These are phyloP conservation scores for Phrynosoma platyrhinos DNA, from an alignment of 2,113 vertebrate species.

Conservation along the genomic window DNA sequence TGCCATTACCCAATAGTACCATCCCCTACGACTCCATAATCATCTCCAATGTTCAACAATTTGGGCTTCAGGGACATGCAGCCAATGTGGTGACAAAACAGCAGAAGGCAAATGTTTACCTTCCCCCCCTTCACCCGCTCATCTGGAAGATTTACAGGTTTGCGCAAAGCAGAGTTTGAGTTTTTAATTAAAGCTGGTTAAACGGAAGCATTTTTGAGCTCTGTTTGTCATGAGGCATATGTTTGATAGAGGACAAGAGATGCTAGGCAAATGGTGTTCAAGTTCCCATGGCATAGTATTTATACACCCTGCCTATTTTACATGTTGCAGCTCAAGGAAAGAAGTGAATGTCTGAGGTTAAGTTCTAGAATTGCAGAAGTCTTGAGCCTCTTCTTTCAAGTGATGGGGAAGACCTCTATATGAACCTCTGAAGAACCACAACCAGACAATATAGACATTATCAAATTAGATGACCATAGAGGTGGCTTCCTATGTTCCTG, in stretches of 20 bases:
- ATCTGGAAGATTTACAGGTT: constrained; percentile 21
- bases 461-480: no score
- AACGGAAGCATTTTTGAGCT: constrained; percentile 20
- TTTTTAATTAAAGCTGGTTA: constrained; percentile 35
- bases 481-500: no score
- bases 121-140: not conserved
- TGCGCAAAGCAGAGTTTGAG: constrained; percentile 13
- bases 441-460: not conserved
- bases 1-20: no score
- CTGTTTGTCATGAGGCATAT: constrained; percentile 21
- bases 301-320: not conserved
- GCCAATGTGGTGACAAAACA: not conserved
- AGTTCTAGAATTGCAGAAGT: not conserved
- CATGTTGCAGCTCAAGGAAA: not conserved
- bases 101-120: constrained; percentile 36
- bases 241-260: not conserved
- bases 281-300: not conserved
- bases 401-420: not conserved
- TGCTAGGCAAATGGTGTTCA: not conserved
- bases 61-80: not conserved
- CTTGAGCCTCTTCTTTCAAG: no score
- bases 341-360: no score
- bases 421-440: not conserved
- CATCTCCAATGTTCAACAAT: not conserved
- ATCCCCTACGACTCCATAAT: not conserved